Evolutionary conservation across 2,888 invertebrate species (phyloP), one percentile per base, ranked within the genome.

Genomic region (Alentia gelatinosa): DNA sequence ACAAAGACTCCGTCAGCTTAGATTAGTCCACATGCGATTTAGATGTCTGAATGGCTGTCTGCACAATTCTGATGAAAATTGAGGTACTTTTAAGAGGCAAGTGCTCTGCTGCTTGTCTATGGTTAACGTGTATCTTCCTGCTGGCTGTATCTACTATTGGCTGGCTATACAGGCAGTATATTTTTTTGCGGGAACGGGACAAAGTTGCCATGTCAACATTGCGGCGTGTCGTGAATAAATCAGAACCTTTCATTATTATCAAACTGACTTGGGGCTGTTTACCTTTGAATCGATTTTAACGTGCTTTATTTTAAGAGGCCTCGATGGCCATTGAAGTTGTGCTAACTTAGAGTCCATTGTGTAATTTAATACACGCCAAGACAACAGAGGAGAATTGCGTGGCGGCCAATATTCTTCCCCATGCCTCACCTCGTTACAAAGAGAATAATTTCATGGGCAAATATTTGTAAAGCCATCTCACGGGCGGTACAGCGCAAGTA

Each of bases 221-320:
- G 33, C 4, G 68, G 15, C 68, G 30, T 68, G 68, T 30, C 30
- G 12, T 30, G 68, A 68, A 68, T 68, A 68, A 68, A 68, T 68
- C 68, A 68, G 68, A 68, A 68, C 30, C 68, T 68, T 68, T 68
- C 68, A 68, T 68, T 68, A 68, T 30, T 68, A 68, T 68, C 68
- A 26, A 68, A 68, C 68, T 68, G 68, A 12, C 68, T 68, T 15
- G 30, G 1, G 26, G 79, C 23, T 39, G 37, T 39, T 79, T 35
- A 35, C 39, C 39, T 15, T 79, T 35, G 15, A 79, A 39, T 79
- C 79, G 39, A 79, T 37, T 79, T 79, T 79, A 39, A 39, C 15
- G 39, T 79, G 35, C 39, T 79, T 35, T 15, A 9, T 35, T 15
- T 37, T 26, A 19, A 68, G 68, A 30, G 30, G 47, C 68, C 33